Conservation (phyloP, 2,113 vertebrate species). For the Pluvianellus socialis region DNA sequence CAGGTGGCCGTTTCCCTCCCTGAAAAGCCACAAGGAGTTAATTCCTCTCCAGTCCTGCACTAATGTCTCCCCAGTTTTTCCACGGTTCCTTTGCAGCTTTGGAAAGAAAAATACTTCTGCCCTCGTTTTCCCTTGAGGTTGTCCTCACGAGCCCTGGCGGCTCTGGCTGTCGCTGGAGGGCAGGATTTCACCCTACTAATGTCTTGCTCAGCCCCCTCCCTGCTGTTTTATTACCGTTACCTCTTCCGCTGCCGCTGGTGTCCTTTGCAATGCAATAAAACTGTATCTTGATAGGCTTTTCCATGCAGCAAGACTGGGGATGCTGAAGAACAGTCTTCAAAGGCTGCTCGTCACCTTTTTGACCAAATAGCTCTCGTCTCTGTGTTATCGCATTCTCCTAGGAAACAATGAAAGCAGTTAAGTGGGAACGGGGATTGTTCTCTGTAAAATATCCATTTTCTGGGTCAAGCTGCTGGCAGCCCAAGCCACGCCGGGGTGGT, state of each 20-base stretch:
- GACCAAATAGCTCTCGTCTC: background rate
- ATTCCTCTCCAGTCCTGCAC: background rate
- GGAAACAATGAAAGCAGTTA: background rate
- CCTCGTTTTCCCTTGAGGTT: background rate
- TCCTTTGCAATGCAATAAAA: background rate
- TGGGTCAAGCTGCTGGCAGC: background rate
- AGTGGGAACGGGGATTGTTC: background rate
- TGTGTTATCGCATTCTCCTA: background rate
- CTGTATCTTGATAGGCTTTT: background rate
- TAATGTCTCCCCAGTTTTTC: background rate
- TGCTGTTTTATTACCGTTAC: background rate
- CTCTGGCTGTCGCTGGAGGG: background rate
- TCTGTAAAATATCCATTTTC: background rate
- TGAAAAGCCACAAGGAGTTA: background rate
- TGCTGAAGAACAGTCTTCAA: background rate
- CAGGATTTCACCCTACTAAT: background rate
- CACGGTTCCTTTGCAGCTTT: background rate
- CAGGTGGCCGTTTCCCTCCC: background rate
- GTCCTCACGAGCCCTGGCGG: background rate
- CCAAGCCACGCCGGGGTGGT: fast-evolving
- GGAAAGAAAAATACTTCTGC: background rate
- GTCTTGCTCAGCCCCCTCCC: background rate
- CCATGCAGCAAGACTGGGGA: background rate
- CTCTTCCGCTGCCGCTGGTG: background rate
- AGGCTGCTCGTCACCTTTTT: background rate